Percentiles rank a stretch among this genome's conserved stretches.
Evolutionary conservation across 2,113 vertebrate species (phyloP).

Genomic region (Xenopus tropicalis): DNA sequence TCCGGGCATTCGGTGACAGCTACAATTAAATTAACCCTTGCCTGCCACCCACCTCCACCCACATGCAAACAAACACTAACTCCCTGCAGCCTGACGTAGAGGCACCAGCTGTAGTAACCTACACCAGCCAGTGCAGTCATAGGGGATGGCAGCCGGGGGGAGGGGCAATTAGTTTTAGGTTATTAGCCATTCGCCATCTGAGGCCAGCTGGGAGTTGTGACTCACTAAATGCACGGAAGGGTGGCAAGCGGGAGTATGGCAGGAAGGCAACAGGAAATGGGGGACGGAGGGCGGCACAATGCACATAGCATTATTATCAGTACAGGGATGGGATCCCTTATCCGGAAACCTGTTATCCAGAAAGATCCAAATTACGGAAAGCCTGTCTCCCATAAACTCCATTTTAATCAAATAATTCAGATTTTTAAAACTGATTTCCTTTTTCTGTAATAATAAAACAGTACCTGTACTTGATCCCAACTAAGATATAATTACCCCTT

Average conservation of each 20-base stretch:
- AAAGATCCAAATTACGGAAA: too few species aligned
- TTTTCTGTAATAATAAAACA: too few species aligned
- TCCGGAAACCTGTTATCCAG: too few species aligned
- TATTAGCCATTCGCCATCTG: conserved; percentile 41
- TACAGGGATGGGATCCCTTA: too few species aligned
- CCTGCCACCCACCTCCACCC: conserved; percentile 18
- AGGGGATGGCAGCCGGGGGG: conserved; percentile 23
- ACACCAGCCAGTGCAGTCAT: conserved; percentile 14
- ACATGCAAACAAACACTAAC: conserved; percentile 27
- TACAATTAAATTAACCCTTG: conserved; percentile 40
- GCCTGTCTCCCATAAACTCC: too few species aligned
- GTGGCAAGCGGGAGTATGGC: not conserved
- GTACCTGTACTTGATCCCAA: too few species aligned
- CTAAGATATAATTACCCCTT: too few species aligned
- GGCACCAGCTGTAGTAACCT: conserved; percentile 36
- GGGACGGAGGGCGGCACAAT: too few species aligned
- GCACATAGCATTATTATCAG: too few species aligned
- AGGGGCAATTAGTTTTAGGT: conserved; percentile 40
- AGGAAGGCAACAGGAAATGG: not conserved
- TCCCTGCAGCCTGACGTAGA: conserved; percentile 34
- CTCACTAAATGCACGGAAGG: conserved; percentile 7
- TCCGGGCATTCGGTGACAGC: conserved; percentile 43
- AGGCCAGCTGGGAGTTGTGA: conserved; percentile 20
- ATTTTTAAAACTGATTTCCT: too few species aligned
- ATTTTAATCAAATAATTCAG: too few species aligned